Evolutionary conservation across 1,140 invertebrate species (phyloP).

Genomic region (Diuraphis noxia): DNA sequence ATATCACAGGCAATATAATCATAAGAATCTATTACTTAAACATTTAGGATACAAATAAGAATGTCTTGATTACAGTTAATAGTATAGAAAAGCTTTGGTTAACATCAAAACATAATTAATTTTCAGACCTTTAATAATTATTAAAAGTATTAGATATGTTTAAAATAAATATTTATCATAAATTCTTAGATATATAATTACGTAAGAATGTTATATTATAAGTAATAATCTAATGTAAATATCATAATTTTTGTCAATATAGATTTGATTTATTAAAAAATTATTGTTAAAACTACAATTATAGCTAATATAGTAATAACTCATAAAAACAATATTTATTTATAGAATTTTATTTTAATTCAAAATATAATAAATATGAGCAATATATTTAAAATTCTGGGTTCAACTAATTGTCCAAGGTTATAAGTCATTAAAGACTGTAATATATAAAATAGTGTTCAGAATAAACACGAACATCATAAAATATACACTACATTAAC

Average conservation of each 20-base stretch:
- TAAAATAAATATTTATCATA: not conserved
- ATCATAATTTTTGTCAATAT: not conserved
- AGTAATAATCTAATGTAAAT: not conserved
- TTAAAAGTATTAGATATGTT: not conserved
- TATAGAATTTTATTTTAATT: not conserved
- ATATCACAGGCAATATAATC: slow-evolving; percentile 30
- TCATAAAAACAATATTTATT: not conserved
- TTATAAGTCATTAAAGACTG: not conserved
- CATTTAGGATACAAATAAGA: not conserved
- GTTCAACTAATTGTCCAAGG: not conserved
- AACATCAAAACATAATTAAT: not conserved
- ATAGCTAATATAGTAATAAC: not conserved
- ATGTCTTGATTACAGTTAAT: not conserved
- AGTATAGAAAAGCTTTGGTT: not conserved
- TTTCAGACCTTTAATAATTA: not conserved
- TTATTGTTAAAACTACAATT: not conserved
- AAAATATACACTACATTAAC: not conserved
- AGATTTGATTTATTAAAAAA: not conserved
- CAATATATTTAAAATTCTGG: not conserved
- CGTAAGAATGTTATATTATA: no score
- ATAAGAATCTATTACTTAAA: not conserved
- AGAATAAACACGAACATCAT: not conserved
- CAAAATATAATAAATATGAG: not conserved
- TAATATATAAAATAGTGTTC: not conserved
- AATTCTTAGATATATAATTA: not conserved